phyloP scores from a whole-genome alignment of 1,140 invertebrate species.

The Bactericera cockerelli region DNA sequence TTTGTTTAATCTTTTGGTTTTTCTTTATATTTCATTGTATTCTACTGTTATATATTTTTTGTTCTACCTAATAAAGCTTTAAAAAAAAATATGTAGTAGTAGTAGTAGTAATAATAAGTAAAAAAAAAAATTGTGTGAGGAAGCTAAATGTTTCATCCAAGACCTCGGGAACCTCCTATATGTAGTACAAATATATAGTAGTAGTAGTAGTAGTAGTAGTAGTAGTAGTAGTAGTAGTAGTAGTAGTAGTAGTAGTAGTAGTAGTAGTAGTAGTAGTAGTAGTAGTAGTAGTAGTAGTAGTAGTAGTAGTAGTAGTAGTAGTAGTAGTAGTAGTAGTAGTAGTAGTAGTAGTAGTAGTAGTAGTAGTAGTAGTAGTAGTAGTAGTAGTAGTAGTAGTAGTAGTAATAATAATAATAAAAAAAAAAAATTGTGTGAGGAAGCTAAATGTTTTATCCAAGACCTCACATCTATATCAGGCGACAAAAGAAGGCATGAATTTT shows the following conservation, averaged over 20 bases:
- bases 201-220: slow-evolving; percentile 1
- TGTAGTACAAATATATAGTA: slow-evolving; percentile 5
- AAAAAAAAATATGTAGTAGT: too few species aligned
- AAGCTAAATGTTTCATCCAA: too few species aligned
- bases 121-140: too few species aligned
- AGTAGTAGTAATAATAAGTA: too few species aligned
- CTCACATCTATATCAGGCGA: background rate
- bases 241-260: slow-evolving; percentile 1
- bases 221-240: slow-evolving; percentile 1
- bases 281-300: slow-evolving; percentile 1
- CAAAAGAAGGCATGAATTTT: too few species aligned
- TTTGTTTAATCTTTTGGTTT: too few species aligned
- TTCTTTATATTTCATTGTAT: too few species aligned
- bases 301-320: slow-evolving; percentile 1
- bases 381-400: slow-evolving; percentile 1
- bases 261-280: slow-evolving; percentile 1
- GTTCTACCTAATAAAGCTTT: too few species aligned
- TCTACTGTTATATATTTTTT: too few species aligned
- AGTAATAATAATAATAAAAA: background rate
- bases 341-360: slow-evolving; percentile 1
- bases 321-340: slow-evolving; percentile 1
- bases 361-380: slow-evolving; percentile 1
- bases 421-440: too few species aligned
- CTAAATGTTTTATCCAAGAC: too few species aligned
- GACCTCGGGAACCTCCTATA: too few species aligned